Conservation (phyloP, 2,113 vertebrate genomes). For the Ictidomys tridecemlineatus region DNA sequence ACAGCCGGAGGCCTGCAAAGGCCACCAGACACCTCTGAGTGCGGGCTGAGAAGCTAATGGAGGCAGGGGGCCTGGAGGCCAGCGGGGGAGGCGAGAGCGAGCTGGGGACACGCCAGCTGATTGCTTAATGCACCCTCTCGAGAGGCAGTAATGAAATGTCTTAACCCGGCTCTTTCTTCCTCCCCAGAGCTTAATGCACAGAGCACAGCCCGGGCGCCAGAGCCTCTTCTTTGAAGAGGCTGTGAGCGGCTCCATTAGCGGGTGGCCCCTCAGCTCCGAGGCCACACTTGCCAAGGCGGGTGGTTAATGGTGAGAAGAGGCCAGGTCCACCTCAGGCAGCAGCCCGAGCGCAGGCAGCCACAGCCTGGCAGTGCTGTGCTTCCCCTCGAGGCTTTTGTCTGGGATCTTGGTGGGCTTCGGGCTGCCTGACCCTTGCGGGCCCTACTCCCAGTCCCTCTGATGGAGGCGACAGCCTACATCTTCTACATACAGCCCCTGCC, state of each 20-base stretch:
- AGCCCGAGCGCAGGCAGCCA: accelerated
- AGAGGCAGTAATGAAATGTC: conserved; percentile 83
- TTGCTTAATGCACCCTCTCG: conserved; percentile 85
- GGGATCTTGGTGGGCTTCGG: neutral
- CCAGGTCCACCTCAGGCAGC: neutral
- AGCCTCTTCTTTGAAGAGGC: conserved; percentile 85
- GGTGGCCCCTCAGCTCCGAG: conserved; percentile 76
- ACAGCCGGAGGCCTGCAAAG: conserved; percentile 79
- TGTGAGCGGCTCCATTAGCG: conserved; percentile 81
- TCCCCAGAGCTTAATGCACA: conserved; percentile 83
- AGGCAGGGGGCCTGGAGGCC: too few relatives aligned
- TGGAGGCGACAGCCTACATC: neutral
- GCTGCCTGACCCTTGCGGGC: accelerated
- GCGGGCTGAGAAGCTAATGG: neutral
- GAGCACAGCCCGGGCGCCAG: conserved; percentile 68
- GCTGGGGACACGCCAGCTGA: conserved; percentile 77
- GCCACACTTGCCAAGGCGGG: neutral
- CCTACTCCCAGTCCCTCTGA: neutral
- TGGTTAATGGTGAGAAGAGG: neutral
- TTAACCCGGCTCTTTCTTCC: conserved; percentile 78
- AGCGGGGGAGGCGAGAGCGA: neutral
- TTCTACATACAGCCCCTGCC: neutral
- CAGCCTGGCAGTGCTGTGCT: neutral
- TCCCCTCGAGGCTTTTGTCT: neutral
- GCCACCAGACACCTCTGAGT: conserved; percentile 70